Evolutionary conservation across 1,140 invertebrate genomes (phyloP), one percentile per base, ranked within the genome.

Genomic region (Drosophila insularis): DNA sequence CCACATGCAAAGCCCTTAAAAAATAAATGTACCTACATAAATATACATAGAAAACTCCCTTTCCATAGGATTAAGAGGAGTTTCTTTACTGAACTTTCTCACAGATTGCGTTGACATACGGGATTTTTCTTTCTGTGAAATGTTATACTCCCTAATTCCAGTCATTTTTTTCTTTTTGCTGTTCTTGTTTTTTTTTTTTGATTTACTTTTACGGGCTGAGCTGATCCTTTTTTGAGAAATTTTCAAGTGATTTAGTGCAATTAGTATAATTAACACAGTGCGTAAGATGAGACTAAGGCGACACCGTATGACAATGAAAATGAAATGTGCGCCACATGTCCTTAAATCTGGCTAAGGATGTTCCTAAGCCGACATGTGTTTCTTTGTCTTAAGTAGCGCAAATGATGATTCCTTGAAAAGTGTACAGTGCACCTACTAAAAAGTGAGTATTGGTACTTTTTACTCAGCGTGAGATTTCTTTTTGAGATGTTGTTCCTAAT

Each of bases 211-310:
- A 81, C 40, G 46, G 40, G 31, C 14, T 8, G 37, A 10, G 8
- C 35, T 32, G 4, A n/a, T 7, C 60, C 7, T 55, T 39, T 58
- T 54, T 78, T 1, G 67, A 76, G 67, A 76, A 76, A 74, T 87
- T 87, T 87, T 87, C 79, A 87, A 87, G 84, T 87, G 82, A 87
- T 87, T 87, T 87, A 87, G 84, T 87, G 82, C 84, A 87, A 87
- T 87, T 87, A 87, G 82, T 86, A 76, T 86, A 87, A 87, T 87
- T 87, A 87, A 87, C 82, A 82, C 75, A 72, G 79, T 55, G 37
- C 66, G 84, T 87, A 87, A 87, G 84, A 73, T 55, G 82, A 87
- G 76, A 82, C 75, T 77, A 69, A 74, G 82, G 67, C 82, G 82
- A 78, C 84, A 77, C 71, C 27, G 27, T 68, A 87, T 37, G 82